These are phyloP conservation scores for Sthenelais limicola DNA, from an alignment of 2,888 invertebrate genomes.

Conservation along the genomic window DNA sequence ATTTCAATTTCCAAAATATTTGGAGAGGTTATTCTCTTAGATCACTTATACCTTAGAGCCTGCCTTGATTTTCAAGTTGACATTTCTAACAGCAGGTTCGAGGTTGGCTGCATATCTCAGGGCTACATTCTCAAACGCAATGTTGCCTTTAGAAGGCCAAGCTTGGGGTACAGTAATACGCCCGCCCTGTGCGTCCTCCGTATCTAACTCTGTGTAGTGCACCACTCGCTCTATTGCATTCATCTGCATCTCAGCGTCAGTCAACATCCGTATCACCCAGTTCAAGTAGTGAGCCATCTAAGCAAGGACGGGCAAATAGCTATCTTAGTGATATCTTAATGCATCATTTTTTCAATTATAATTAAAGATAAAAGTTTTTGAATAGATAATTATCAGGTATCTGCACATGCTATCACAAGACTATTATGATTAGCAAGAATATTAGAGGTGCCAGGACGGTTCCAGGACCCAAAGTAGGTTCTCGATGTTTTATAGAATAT, in stretches of 20 bases:
- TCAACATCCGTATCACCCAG: conserved; percentile 87
- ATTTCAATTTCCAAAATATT: neutral
- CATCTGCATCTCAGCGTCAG: conserved; percentile 87
- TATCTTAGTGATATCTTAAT: too few species aligned
- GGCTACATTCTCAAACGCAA: conserved; percentile 81
- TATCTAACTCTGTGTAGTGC: conserved; percentile 70
- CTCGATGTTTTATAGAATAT: too few species aligned
- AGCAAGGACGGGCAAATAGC: too few species aligned
- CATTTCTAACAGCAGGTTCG: conserved; percentile 79
- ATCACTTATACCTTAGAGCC: conserved; percentile 80
- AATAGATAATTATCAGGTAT: too few species aligned
- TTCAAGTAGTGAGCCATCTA: conserved; percentile 84
- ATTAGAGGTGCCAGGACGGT: too few species aligned
- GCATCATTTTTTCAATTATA: too few species aligned
- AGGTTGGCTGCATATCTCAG: conserved; percentile 79
- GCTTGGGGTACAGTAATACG: conserved; percentile 13
- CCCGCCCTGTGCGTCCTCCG: conserved; percentile 6
- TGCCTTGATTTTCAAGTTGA: conserved; percentile 79
- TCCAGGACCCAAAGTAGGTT: too few species aligned
- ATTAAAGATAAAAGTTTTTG: too few species aligned
- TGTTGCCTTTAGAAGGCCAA: conserved; percentile 84
- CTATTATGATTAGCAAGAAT: too few species aligned
- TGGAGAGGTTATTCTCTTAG: neutral
- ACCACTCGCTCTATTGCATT: conserved; percentile 84
- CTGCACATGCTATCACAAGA: too few species aligned